A percentile compares a stretch with the other conserved stretches of the same genome.
Evolutionary conservation across 2,888 invertebrate genomes (phyloP).

Genomic region (Holacanthella duospinosa): DNA sequence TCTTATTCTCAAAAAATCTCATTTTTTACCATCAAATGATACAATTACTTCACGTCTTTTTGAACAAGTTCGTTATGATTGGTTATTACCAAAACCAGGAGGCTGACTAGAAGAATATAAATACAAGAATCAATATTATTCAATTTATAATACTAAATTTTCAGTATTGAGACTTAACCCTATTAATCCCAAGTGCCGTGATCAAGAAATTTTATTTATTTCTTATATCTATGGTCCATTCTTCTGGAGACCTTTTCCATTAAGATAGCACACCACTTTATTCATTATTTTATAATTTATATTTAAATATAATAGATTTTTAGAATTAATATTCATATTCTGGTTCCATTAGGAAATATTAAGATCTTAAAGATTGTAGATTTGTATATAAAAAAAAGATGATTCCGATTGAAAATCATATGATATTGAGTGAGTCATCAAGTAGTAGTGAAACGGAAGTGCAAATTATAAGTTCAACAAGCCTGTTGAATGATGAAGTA

Average conservation of each 20-base stretch:
- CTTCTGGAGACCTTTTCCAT: slow-evolving; percentile 31
- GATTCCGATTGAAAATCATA: background rate
- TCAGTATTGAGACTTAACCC: background rate
- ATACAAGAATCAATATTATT: too few relatives aligned
- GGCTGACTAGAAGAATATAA: slow-evolving; percentile 37
- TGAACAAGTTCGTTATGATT: slow-evolving; percentile 28
- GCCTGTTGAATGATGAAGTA: too few relatives aligned
- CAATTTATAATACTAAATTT: too few relatives aligned
- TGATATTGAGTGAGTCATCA: background rate
- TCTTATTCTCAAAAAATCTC: background rate
- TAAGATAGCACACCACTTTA: slow-evolving; percentile 34
- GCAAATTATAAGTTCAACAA: too few relatives aligned
- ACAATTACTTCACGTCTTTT: slow-evolving; percentile 13
- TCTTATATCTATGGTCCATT: slow-evolving; percentile 16
- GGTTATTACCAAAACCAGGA: slow-evolving; percentile 31
- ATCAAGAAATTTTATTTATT: background rate
- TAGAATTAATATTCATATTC: background rate
- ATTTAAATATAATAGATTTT: background rate
- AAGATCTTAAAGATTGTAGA: too few relatives aligned
- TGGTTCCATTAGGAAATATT: too few relatives aligned
- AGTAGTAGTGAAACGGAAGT: too few relatives aligned
- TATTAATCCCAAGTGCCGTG: background rate
- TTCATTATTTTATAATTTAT: background rate
- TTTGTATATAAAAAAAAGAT: too few relatives aligned
- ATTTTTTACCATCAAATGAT: background rate